Evolutionary conservation across 2,797 vertebrate species (phyloP), one percentile per base, ranked within the genome.

Genomic region (Rhinophrynus dorsalis): DNA sequence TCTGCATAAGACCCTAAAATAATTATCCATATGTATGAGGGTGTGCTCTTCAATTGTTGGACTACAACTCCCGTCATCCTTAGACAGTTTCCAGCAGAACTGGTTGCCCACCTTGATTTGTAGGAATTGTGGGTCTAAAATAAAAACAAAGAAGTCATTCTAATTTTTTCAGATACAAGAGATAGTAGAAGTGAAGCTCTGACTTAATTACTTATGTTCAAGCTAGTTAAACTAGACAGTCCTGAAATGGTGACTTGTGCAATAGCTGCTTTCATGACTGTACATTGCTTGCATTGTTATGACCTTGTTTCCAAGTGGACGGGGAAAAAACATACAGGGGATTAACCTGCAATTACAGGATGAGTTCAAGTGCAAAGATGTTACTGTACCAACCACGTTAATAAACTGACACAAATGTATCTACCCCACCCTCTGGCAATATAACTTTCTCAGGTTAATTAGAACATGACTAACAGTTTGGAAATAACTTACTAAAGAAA

Each of bases 401-500:
- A 52, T 60, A 40, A 61, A 61, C 50, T 33, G 52, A 37, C 40
- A 51, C 20, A 32, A 40, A 42, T 52, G 6, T 23, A 5, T 44
- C 12, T 35, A 65, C 74, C 66, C 76, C 56, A 64, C 80, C 75
- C 78, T 67, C n/a, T 23, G 68, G 61, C 79, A 18, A 52, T 56
- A 7, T 55, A 42, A 44, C 67, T 58, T 79, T 66, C 71, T 50
- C 1, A 1, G n/a, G 17, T 78, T 74, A 79, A 77, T 75, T 67
- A 73, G 71, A 54, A 6, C 60, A 70, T 86, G 79, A 83, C 56
- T 80, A 76, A 74, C 2, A 3, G 71, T 54, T 75, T 75, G 70
- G 17, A 76, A 42, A 18, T 33, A 44, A 42, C 45, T 51, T 54
- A 24, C 17, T 21, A 40, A 42, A 30, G 51, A 33, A 15, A 47